Base-by-base conservation (phyloP, 1,140 invertebrate genomes). In the roundworm (Caenorhabditis elegans) region DNA sequence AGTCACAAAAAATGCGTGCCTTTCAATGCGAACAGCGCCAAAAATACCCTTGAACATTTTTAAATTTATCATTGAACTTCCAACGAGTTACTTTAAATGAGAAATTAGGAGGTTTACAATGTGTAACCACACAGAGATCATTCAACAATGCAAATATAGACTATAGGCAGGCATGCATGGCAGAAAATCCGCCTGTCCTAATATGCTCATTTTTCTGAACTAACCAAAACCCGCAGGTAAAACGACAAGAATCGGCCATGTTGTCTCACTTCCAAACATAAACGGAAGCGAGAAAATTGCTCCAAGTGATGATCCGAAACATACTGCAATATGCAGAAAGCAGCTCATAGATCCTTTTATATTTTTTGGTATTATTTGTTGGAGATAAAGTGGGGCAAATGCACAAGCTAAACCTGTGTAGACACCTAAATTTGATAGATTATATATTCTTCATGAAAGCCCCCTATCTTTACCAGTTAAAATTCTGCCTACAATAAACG, bases 321-420 rank as follows among this genome's bases (percentile, higher is more conserved):
- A 77, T 15, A 75, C 80, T 11, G 80, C 70, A 31, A 82, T 82
- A 48, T 82, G 80, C 13, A 82, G n/a, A 28, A 82, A 82, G 22
- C 80, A 82, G 26, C 49, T 43, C 31, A 82, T 49, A 0, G 80
- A 82, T 24, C 80, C 80, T 24, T 82, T 82, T 13, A 82, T 82
- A n/a, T 78, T 76, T 36, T 82, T 82, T 10, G 80, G 80, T 19
- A 75, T 75, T 0, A 82, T 46, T 47, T 82, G 70, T 46, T 82
- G 80, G 8, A 82, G 65, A 48, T 51, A 82, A 17, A 82, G 28
- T 6, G 80, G 80, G 8, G 49, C 48, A 10, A 82, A 49, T 11
- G 80, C 80, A 26, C 80, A 82, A 5, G 47, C 80, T 3, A 82
- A 26, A 2, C 78, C 78, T 0, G 78, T 79, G 48, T 79, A 55